phyloP scores from a whole-genome alignment of 2,888 invertebrate species.

The Marasmarcha lunaedactyla region DNA sequence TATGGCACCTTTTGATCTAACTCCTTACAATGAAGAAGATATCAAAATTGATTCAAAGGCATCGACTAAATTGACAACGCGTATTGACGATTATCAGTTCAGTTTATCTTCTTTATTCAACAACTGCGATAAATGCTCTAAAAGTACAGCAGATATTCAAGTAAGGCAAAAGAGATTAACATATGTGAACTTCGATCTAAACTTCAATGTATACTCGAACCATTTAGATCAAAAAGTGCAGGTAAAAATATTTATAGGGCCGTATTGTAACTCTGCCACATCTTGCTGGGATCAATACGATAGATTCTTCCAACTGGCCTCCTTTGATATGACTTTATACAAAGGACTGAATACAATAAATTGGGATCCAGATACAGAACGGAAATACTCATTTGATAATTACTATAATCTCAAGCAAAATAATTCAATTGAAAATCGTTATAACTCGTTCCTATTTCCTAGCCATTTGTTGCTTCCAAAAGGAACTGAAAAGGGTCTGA shows the following conservation, averaged over 20 bases:
- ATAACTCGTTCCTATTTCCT: conserved; percentile 45
- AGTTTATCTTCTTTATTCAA: conserved; percentile 31
- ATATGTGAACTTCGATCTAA: conserved; percentile 34
- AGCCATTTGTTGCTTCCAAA: conserved; percentile 43
- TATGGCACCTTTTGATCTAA: conserved; percentile 33
- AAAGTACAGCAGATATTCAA: conserved; percentile 21
- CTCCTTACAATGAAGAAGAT: conserved; percentile 31
- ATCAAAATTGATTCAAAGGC: conserved; percentile 31
- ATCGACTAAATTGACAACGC: conserved; percentile 35
- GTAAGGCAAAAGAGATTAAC: conserved; percentile 45
- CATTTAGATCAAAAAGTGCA: conserved; percentile 21
- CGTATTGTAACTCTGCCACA: conserved; percentile 27
- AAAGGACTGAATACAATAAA: conserved; percentile 34
- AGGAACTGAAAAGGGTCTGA: conserved; percentile 40
- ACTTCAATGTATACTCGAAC: conserved; percentile 35
- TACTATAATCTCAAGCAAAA: conserved; percentile 29
- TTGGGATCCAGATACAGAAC: conserved; percentile 36
- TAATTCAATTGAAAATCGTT: conserved; percentile 22
- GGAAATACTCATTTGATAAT: conserved; percentile 32
- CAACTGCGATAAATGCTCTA: conserved; percentile 17
- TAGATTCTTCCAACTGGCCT: conserved; percentile 44
- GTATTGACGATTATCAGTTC: conserved; percentile 40
- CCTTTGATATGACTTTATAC: conserved; percentile 27
- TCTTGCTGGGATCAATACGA: conserved; percentile 34
- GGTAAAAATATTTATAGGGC: conserved; percentile 48